These are phyloP conservation scores for Poecilobothrus nobilitatus DNA, from an alignment of 2,888 invertebrate genomes.

Conservation along the genomic window DNA sequence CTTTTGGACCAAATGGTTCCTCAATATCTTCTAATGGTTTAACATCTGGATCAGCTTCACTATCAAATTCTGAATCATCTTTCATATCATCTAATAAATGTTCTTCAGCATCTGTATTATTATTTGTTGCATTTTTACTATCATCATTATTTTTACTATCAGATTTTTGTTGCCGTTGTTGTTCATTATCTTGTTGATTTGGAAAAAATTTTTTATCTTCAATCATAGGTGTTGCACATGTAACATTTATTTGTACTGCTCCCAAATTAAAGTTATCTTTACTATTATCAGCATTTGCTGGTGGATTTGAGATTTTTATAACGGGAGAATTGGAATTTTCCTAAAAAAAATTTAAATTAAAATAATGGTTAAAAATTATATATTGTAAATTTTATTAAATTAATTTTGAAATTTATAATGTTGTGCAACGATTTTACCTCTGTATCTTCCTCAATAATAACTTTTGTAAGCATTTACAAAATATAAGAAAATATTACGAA, in stretches of 20 bases:
- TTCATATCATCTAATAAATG: constrained; percentile 31
- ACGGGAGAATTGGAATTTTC: neutral
- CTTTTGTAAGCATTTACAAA: constrained; percentile 14
- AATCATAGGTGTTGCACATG: constrained; percentile 85
- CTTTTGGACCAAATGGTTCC: constrained; percentile 32
- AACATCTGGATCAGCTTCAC: constrained; percentile 26
- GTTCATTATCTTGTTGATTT: constrained; percentile 20
- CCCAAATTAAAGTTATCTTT: constrained; percentile 58
- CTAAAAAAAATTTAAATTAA: neutral
- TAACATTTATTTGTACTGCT: constrained; percentile 85
- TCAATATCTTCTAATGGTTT: constrained; percentile 29
- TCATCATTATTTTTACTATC: constrained; percentile 19
- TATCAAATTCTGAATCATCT: constrained; percentile 27
- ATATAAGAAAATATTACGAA: neutral
- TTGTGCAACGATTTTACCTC: neutral
- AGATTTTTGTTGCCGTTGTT: constrained; percentile 19
- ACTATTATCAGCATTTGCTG: neutral
- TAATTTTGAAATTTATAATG: neutral
- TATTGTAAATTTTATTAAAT: neutral
- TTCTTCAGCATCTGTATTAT: constrained; percentile 26
- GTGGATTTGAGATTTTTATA: neutral
- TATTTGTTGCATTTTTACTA: constrained; percentile 20
- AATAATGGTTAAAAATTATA: neutral
- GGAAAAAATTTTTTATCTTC: constrained; percentile 51
- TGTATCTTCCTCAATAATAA: constrained; percentile 16